Evolutionary conservation across 2,797 vertebrate species (phyloP).

Genomic region (Acipenser ruthenus): DNA sequence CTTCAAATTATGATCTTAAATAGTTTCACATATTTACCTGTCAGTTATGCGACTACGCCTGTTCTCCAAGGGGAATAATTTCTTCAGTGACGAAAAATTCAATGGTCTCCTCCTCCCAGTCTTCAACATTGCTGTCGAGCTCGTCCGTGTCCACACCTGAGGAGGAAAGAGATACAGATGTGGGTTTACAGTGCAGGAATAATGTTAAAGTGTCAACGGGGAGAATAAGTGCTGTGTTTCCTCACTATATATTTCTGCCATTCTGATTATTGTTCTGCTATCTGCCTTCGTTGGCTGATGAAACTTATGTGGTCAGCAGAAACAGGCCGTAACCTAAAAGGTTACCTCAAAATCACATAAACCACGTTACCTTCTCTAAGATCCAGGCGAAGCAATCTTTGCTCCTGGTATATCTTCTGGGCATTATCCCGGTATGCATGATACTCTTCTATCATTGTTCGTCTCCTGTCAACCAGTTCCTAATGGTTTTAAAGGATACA

Average conservation of each 20-base stretch:
- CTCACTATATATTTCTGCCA: no score
- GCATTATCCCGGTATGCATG: slow-evolving; percentile 75
- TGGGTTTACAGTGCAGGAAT: neutral
- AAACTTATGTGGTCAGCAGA: no score
- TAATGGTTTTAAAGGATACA: slow-evolving; percentile 26
- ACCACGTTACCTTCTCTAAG: slow-evolving; percentile 74
- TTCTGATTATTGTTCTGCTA: no score
- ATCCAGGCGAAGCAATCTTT: slow-evolving; percentile 80
- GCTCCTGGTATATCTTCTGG: slow-evolving; percentile 69
- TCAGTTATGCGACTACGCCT: slow-evolving; percentile 67
- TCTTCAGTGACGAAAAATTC: slow-evolving; percentile 99
- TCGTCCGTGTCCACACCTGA: slow-evolving; percentile 89
- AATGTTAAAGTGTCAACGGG: neutral
- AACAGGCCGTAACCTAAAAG: no score
- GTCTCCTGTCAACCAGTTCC: slow-evolving; percentile 90
- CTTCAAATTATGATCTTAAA: no score
- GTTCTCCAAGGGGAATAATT: slow-evolving; percentile 86
- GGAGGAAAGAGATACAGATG: neutral
- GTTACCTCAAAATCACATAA: neutral
- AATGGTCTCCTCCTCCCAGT: slow-evolving; percentile 98
- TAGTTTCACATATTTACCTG: neutral
- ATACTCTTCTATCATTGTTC: slow-evolving; percentile 95
- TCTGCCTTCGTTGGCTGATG: no score
- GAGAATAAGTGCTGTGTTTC: neutral
- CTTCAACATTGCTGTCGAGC: slow-evolving; percentile 92